These are phyloP conservation scores for Coranthus polyacanthus DNA, from an alignment of 2,797 vertebrate genomes.

Conservation along the genomic window DNA sequence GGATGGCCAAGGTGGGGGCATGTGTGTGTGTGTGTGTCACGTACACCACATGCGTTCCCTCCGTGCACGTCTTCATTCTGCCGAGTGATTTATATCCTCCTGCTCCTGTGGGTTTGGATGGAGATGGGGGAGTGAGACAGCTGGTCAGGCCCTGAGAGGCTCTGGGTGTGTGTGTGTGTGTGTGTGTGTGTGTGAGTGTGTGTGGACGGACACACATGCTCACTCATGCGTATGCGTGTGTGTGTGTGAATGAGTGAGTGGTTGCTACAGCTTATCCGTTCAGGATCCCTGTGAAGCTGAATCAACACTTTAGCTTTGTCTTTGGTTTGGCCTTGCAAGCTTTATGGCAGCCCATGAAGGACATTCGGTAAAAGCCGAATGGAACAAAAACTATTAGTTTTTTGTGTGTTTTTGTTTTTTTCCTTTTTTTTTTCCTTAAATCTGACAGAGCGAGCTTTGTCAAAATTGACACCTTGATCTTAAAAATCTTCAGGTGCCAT, in stretches of 20 bases:
- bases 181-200: constrained; percentile 23
- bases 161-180: constrained; percentile 44
- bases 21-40: constrained; percentile 38
- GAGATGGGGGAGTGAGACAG: constrained; percentile 72
- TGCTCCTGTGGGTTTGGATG: constrained; percentile 72
- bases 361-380: constrained; percentile 32
- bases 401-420: too few species aligned
- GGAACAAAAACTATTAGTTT: constrained; percentile 11
- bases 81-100: constrained; percentile 76
- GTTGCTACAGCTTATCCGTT: constrained; percentile 69
- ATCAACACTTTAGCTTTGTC: constrained; percentile 79
- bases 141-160: constrained; percentile 73
- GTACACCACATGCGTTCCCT: constrained; percentile 51
- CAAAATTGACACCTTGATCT: background rate
- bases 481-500: constrained; percentile 8
- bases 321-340: constrained; percentile 68
- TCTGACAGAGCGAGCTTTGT: background rate
- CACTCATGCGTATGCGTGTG: constrained; percentile 15
- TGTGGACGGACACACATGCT: constrained; percentile 19
- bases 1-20: constrained; percentile 21
- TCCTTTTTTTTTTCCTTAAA: too few species aligned
- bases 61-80: constrained; percentile 57
- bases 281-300: constrained; percentile 78
- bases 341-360: constrained; percentile 44
- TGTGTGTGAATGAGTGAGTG: constrained; percentile 46